A percentile compares a stretch with the other conserved stretches of the same genome.
Evolutionary conservation across 2,113 vertebrate genomes (phyloP).

Genomic region (Girardinichthys multiradiatus): DNA sequence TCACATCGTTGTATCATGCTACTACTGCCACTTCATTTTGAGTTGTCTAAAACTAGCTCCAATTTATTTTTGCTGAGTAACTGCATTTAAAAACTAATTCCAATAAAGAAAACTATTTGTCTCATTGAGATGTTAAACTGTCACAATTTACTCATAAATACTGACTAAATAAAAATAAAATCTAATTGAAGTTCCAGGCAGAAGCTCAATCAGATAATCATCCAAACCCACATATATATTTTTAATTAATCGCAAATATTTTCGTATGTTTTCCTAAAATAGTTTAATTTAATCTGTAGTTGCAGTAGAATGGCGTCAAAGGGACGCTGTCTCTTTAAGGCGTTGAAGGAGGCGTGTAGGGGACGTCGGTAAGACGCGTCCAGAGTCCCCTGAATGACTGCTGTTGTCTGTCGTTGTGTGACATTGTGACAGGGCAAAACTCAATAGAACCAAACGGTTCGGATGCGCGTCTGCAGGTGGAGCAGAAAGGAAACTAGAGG

Average conservation of each 20-base stretch:
- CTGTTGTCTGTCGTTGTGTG: slow-evolving; percentile 36
- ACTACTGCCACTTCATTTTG: too few relatives aligned
- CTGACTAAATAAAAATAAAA: too few relatives aligned
- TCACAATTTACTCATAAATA: too few relatives aligned
- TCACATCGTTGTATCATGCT: too few relatives aligned
- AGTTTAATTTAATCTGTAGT: neutral
- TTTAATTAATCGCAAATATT: too few relatives aligned
- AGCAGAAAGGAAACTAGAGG: neutral
- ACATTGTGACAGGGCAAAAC: slow-evolving; percentile 55
- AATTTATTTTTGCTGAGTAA: too few relatives aligned
- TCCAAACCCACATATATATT: neutral
- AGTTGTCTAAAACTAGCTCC: too few relatives aligned
- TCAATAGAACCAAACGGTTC: slow-evolving; percentile 2
- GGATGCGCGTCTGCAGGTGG: neutral
- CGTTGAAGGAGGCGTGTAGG: slow-evolving; percentile 61
- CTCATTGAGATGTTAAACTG: too few relatives aligned
- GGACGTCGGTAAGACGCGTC: slow-evolving; percentile 48
- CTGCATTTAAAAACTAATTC: too few relatives aligned
- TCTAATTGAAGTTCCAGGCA: neutral
- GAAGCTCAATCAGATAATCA: neutral
- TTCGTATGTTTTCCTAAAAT: neutral
- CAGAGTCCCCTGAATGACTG: slow-evolving; percentile 49
- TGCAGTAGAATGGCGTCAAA: neutral
- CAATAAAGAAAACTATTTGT: too few relatives aligned
- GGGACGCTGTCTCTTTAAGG: slow-evolving; percentile 73